Conservation (phyloP, 2,113 vertebrate species). For the Lagopus leucura region DNA sequence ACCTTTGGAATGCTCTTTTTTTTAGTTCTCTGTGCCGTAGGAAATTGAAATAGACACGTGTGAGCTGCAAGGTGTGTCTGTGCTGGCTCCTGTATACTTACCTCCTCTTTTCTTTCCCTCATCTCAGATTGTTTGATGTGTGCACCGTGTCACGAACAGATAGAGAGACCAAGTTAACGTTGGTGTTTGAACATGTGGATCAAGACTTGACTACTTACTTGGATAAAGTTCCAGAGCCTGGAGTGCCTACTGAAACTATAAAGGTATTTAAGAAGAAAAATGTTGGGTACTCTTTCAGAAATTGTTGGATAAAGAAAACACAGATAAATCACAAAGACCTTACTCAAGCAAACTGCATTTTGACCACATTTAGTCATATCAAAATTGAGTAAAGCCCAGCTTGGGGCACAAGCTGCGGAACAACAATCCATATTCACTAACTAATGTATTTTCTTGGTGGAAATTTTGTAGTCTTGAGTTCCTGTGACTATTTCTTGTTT, state of each 20-base stretch:
- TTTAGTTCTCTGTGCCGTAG: background rate
- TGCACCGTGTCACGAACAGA: slow-evolving; percentile 97
- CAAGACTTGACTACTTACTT: slow-evolving; percentile 98
- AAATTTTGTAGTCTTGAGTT: background rate
- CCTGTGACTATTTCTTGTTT: background rate
- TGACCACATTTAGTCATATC: background rate
- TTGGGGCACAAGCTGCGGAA: background rate
- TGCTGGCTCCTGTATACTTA: slow-evolving; percentile 22
- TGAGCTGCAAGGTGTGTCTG: background rate
- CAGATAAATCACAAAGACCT: background rate
- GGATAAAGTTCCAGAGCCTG: slow-evolving; percentile 97
- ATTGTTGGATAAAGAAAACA: background rate
- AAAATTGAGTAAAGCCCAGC: background rate
- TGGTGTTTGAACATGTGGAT: slow-evolving; percentile 99
- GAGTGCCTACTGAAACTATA: slow-evolving; percentile 96
- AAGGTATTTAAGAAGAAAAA: slow-evolving; percentile 84
- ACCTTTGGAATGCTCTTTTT: background rate
- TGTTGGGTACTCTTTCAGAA: background rate
- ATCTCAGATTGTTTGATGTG: slow-evolving; percentile 93
- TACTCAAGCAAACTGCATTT: background rate
- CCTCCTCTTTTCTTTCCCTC: slow-evolving; percentile 38
- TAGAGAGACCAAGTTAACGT: slow-evolving; percentile 95
- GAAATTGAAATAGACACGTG: background rate
- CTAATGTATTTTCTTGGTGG: background rate
- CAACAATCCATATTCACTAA: background rate